Base-by-base conservation (phyloP, 1,140 invertebrate genomes). In the Hesperophylax magnus region DNA sequence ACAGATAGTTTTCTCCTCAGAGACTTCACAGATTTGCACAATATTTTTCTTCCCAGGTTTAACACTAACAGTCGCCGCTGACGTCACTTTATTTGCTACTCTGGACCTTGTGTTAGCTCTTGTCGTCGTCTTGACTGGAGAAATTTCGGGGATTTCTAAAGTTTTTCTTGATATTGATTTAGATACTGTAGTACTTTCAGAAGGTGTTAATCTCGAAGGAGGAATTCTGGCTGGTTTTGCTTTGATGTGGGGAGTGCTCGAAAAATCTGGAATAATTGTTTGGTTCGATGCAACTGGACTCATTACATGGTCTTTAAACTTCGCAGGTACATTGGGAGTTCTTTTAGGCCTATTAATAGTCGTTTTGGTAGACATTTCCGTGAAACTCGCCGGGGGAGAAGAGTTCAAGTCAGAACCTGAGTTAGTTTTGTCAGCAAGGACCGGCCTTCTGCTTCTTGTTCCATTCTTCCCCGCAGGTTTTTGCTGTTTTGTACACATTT, bases 401-500 rank as follows among this genome's bases (percentile, higher is more conserved):
- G 53, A n/a, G 54, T 84, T 84, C n/a, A 60, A 27, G 27, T 81
- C 82, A 5, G 79, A 81, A 60, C 72, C 80, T 11, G 80, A 79
- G 58, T 84, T 84, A 9, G 82, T 84, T 65, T 69, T 79, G 53
- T 84, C 80, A 15, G 78, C 77, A 31, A 84, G 80, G 60, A 60
- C 82, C 65, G 22, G 80, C 78, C 82, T 82, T 54, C 56, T 78
- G 15, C 18, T 54, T 22, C 63, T 9, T 14, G 63, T 63, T 60
- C 53, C 34, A 58, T 58, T 82, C 65, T 72, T 78, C 53, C 15
- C 52, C n/a, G 15, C 14, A 22, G 69, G 31, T 20, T 78, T 78
- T 76, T 5, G 9, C n/a, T 9, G 22, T 39, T 79, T 79, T 20
- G 53, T 24, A 71, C 65, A 72, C 75, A 80, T 77, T 82, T 75